Conservation (phyloP, 2,888 invertebrate genomes). For the Scrobipalpa atriplicella region DNA sequence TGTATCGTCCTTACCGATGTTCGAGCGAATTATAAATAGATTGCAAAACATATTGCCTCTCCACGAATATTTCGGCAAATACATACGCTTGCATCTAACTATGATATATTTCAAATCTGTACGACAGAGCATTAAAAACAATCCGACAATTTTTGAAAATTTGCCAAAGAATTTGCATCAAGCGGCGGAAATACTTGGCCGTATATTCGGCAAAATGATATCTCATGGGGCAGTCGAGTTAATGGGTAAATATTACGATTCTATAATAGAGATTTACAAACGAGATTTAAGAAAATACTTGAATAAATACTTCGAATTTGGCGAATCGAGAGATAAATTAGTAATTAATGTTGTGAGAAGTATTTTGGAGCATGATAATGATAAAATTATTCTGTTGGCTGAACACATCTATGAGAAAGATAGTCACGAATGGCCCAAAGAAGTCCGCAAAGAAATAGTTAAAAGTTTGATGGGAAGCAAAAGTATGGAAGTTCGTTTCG, state of each 20-base stretch:
- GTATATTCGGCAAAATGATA: conserved; percentile 52
- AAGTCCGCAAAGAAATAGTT: background rate
- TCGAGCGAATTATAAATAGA: conserved; percentile 48
- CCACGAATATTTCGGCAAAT: conserved; percentile 49
- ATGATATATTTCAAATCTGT: conserved; percentile 60
- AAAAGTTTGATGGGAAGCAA: background rate
- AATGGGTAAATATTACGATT: conserved; percentile 48
- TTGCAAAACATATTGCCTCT: conserved; percentile 49
- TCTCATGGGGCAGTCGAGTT: conserved; percentile 50
- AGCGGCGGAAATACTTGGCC: conserved; percentile 51
- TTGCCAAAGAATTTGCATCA: conserved; percentile 40
- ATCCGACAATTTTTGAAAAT: conserved; percentile 48
- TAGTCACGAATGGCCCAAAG: background rate
- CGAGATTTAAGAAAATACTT: conserved; percentile 42
- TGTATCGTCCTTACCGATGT: conserved; percentile 48
- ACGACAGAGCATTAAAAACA: conserved; percentile 45
- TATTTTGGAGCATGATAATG: conserved; percentile 23
- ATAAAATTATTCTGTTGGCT: background rate
- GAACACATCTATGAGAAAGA: background rate
- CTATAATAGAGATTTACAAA: conserved; percentile 51
- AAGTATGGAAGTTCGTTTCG: conserved; percentile 18
- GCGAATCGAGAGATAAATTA: background rate
- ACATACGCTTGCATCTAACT: conserved; percentile 51
- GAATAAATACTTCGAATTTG: conserved; percentile 33
- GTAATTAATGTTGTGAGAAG: conserved; percentile 23